A percentile compares a stretch with the other conserved stretches of the same genome.
Conservation (phyloP, 1,140 invertebrate species). For the Neodiprion pinetum region DNA sequence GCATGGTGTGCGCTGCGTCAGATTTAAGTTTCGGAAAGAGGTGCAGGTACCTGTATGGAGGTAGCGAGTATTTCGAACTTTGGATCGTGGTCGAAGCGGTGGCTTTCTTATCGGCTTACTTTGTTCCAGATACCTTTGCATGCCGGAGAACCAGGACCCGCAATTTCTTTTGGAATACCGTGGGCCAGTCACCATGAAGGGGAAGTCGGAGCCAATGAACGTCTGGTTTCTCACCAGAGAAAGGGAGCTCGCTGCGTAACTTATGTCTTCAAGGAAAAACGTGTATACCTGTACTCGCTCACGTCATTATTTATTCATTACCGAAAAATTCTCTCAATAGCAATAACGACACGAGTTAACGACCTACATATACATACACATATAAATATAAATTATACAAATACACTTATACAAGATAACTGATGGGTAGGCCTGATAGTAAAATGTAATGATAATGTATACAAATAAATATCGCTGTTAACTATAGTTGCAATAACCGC, state of each 20-base stretch:
- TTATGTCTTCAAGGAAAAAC: background rate
- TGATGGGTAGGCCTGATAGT: background rate
- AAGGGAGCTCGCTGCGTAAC: conserved; percentile 51
- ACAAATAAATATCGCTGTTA: conserved; percentile 4
- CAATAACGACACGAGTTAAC: conserved; percentile 40
- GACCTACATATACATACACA: conserved; percentile 16
- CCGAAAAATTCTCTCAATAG: conserved; percentile 37
- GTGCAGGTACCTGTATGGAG: too few relatives aligned
- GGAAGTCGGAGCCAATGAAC: conserved; percentile 93
- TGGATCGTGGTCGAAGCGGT: too few relatives aligned
- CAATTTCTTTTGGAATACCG: conserved; percentile 87
- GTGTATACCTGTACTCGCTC: background rate
- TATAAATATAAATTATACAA: too few relatives aligned
- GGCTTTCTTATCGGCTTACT: conserved; percentile 7
- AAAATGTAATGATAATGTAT: background rate
- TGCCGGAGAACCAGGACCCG: conserved; percentile 84
- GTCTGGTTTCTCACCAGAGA: conserved; percentile 86
- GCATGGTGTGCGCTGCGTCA: too few relatives aligned
- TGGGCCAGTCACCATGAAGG: conserved; percentile 92
- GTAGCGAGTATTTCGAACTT: too few relatives aligned
- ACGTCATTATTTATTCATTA: background rate
- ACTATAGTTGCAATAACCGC: background rate
- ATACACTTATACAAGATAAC: background rate
- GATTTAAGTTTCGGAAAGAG: too few relatives aligned
- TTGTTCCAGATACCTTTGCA: conserved; percentile 78